Evolutionary conservation across 1,140 invertebrate genomes (phyloP).

Genomic region (Diorhabda elongata): DNA sequence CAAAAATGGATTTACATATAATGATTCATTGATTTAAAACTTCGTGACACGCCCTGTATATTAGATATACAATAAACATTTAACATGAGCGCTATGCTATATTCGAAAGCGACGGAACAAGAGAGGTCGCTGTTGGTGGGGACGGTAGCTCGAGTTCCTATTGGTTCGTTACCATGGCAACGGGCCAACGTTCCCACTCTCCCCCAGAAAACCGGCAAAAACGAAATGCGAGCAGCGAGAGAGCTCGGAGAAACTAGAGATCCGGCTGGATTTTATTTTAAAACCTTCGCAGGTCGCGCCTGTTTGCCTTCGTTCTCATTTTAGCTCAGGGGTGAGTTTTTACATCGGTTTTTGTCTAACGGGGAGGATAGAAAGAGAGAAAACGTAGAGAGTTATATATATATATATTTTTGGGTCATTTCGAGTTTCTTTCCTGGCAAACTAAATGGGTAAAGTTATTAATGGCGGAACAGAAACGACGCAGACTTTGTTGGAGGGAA

Average conservation of each 20-base stretch:
- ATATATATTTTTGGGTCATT: constrained; percentile 42
- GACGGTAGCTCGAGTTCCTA: constrained; percentile 21
- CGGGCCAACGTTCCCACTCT: constrained; percentile 28
- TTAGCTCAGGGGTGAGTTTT: constrained; percentile 32
- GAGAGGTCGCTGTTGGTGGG: constrained; percentile 11
- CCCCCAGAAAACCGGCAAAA: constrained; percentile 38
- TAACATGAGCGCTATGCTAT: constrained; percentile 2
- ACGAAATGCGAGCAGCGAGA: constrained; percentile 39
- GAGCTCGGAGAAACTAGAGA: constrained; percentile 31
- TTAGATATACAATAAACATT: not conserved
- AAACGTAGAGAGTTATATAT: constrained; percentile 7
- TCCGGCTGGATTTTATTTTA: constrained; percentile 36
- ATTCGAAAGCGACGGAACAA: constrained; percentile 8
- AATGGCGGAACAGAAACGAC: constrained; percentile 36
- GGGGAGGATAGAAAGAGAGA: constrained; percentile 15
- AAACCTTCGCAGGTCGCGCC: constrained; percentile 28
- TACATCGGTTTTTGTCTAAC: constrained; percentile 26
- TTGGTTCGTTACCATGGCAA: constrained; percentile 41
- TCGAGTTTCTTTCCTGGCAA: constrained; percentile 34
- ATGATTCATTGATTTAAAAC: not conserved
- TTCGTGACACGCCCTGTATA: not conserved
- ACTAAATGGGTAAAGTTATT: constrained; percentile 34
- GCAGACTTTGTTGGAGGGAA: constrained; percentile 31
- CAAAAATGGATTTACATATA: too few relatives aligned
- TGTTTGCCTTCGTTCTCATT: constrained; percentile 25